Evolutionary conservation across 2,113 vertebrate genomes (phyloP).

Genomic region (Campylomormyrus tamandua): DNA sequence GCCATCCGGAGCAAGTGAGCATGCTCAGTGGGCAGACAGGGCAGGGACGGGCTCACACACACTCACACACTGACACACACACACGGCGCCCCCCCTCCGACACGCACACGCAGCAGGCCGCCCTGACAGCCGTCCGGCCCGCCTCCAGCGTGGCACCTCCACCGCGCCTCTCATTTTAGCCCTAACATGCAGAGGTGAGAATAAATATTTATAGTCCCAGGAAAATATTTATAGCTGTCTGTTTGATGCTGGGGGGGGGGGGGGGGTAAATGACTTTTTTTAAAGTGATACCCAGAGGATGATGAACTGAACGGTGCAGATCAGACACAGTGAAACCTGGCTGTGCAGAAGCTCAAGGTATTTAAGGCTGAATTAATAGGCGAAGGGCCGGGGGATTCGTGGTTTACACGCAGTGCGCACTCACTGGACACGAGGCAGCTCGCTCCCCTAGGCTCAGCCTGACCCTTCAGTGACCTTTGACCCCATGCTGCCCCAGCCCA

Average conservation of each 20-base stretch:
- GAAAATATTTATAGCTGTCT: constrained; percentile 24
- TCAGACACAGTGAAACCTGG: not conserved
- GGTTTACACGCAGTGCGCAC: not conserved
- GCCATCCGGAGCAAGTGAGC: not conserved
- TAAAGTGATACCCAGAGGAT: not conserved
- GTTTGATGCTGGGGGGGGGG: not conserved
- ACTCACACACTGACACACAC: not conserved
- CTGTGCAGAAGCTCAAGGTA: not conserved
- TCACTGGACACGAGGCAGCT: no score
- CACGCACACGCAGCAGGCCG: constrained; percentile 3
- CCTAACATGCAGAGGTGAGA: constrained; percentile 18
- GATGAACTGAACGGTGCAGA: not conserved
- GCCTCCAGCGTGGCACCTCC: not conserved
- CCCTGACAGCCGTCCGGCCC: constrained; percentile 5
- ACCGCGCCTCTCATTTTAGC: constrained; percentile 19
- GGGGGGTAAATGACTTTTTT: constrained; percentile 14
- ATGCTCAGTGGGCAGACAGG: constrained; percentile 8
- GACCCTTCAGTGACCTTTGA: constrained; percentile 12
- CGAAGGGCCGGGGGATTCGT: not conserved
- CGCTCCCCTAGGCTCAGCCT: not conserved
- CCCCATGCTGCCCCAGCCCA: not conserved
- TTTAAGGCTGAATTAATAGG: not conserved
- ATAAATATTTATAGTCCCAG: constrained; percentile 25
- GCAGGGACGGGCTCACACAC: not conserved
- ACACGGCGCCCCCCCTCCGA: not conserved